Evolutionary conservation across 2,113 vertebrate genomes (phyloP).

Genomic region (Lophochroa leadbeateri): DNA sequence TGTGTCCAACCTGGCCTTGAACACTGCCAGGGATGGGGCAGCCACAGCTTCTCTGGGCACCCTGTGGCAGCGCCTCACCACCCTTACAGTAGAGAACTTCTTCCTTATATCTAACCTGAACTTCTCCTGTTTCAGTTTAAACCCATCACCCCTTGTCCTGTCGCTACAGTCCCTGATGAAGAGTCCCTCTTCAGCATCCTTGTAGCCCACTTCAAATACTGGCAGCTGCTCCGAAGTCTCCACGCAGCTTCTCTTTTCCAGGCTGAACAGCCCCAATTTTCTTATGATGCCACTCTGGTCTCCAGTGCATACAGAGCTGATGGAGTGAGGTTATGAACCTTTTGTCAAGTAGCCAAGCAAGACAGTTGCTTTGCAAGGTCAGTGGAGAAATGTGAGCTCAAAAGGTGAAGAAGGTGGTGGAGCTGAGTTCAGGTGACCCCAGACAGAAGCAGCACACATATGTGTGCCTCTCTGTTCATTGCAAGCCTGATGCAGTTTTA

Average conservation of each 20-base stretch:
- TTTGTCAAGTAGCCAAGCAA: neutral
- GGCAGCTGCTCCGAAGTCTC: neutral
- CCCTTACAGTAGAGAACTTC: neutral
- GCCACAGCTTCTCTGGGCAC: neutral
- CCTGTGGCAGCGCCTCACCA: neutral
- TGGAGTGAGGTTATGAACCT: neutral
- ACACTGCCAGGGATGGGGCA: neutral
- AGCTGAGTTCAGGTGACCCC: neutral
- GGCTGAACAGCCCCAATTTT: neutral
- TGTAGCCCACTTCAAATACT: neutral
- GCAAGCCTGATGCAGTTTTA: neutral
- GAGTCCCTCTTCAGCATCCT: neutral
- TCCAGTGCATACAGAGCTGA: neutral
- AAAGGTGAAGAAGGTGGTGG: neutral
- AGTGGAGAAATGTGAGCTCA: neutral
- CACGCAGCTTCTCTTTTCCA: neutral
- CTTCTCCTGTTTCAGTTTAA: neutral
- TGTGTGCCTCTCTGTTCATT: neutral
- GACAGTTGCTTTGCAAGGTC: neutral
- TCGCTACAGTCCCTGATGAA: neutral
- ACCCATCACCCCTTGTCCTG: neutral
- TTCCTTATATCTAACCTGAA: neutral
- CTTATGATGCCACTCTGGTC: neutral
- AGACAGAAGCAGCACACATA: neutral
- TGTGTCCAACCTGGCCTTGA: neutral